Evolutionary conservation across 2,888 invertebrate genomes (phyloP), one percentile per base, ranked within the genome.

Genomic region (Eulithis testata): DNA sequence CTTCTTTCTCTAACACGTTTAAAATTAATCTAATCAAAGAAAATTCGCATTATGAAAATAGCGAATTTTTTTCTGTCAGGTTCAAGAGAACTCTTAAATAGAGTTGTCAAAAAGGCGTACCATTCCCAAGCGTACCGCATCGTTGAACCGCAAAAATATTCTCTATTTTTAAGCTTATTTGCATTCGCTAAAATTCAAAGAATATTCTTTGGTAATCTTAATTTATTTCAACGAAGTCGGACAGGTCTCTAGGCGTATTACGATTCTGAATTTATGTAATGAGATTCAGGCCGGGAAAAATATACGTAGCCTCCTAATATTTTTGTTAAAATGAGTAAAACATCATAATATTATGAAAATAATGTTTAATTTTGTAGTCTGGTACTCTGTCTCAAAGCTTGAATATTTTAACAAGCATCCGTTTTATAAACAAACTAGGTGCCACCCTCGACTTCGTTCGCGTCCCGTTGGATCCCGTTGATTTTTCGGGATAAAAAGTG

Each of bases 161-260:
- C 58, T 63, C 51, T 66, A 65, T 65, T 69, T 70, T 63, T 60
- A 65, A 63, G 67, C 68, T 63, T 69, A 70, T 72, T 72, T 69
- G 67, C 65, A 67, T 70, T 69, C 53, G 65, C 57, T 66, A 60
- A 63, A 70, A 68, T 64, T 70, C 64, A 60, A 64, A 68, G 58
- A 67, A 68, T 66, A 70, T 70, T 70, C 45, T 68, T 70, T 67
- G 64, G 60, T 66, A 71, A 69, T 71, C 68, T 66, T 69, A 71
- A 71, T 73, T 73, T 71, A 71, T 68, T 71, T 64, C 65, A 51
- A 58, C 61, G 27, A 65, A 69, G 69, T 69, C 65, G 65, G 71
- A 65, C 73, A 66, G 73, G 73, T 73, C 73, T 73, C 73, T 64
- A 57, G 68, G 73, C 71, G 69, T 66, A 71, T 71, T 71, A 71